phyloP scores from a whole-genome alignment of 35 echinoderm and acorn worm genomes.

The Chiridota heheva region DNA sequence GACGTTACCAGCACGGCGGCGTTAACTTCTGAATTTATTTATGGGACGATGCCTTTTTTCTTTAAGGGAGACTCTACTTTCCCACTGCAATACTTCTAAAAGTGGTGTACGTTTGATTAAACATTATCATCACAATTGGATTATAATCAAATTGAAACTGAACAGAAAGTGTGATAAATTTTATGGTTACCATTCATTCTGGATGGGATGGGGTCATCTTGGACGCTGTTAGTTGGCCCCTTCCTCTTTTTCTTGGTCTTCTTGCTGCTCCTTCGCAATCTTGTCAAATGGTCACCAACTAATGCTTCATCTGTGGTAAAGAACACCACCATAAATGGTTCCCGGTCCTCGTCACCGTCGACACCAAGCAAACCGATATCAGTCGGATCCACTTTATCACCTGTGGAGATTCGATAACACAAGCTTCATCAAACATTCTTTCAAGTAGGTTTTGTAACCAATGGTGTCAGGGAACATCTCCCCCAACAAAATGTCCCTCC shows the following conservation, averaged over 20 bases:
- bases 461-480: no score
- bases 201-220: conserved; percentile 8
- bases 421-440: not conserved
- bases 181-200: not conserved
- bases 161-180: not conserved
- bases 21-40: no score
- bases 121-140: no score
- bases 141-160: no score
- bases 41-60: no score
- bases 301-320: conserved; percentile 67
- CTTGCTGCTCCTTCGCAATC: conserved; percentile 10
- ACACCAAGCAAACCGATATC: conserved; percentile 54
- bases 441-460: no score
- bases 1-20: no score
- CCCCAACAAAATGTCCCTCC: no score
- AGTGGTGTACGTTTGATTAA: no score
- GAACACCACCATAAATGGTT: conserved; percentile 98
- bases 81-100: no score
- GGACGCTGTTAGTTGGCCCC: conserved; percentile 16
- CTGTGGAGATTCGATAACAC: not conserved
- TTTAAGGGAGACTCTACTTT: no score
- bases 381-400: conserved; percentile 53
- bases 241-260: conserved; percentile 1
- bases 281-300: conserved; percentile 4
- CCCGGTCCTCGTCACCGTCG: conserved; percentile 60